Percentiles rank a stretch among this genome's conserved stretches.
phyloP scores from a whole-genome alignment of 2,797 vertebrate species.

The Numenius phaeopus region DNA sequence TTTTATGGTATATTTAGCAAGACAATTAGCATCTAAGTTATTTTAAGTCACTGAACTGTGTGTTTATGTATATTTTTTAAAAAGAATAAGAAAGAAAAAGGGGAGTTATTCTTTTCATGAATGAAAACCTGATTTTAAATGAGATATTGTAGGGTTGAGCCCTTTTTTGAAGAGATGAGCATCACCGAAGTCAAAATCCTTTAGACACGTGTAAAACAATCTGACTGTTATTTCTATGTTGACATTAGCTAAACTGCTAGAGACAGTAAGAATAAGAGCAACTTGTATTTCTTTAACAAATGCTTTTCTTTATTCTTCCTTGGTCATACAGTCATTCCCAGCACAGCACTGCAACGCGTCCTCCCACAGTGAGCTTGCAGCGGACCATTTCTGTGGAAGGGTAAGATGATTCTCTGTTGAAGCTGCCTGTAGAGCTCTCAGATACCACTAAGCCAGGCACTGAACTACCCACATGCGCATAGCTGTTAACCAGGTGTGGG shows the following conservation, averaged over 20 bases:
- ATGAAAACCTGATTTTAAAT: neutral
- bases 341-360: slow-evolving; percentile 81
- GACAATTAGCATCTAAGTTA: neutral
- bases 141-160: neutral
- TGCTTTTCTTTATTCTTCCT: slow-evolving; percentile 65
- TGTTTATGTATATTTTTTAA: neutral
- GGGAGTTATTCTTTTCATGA: neutral
- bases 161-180: neutral
- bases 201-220: neutral
- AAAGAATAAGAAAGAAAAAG: neutral
- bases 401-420: slow-evolving; percentile 74
- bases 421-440: slow-evolving; percentile 11
- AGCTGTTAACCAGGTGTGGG: neutral
- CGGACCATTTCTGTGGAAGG: slow-evolving; percentile 84
- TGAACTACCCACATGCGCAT: neutral
- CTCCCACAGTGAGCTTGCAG: slow-evolving; percentile 83
- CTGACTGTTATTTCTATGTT: neutral
- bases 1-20: neutral
- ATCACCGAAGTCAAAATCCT: neutral
- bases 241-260: neutral
- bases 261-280: neutral
- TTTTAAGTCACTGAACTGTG: neutral
- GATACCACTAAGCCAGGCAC: neutral
- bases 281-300: slow-evolving; percentile 14
- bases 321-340: slow-evolving; percentile 79